Percentiles rank a stretch among this genome's conserved stretches.
These are phyloP conservation scores for Gorsachius goisagi DNA, from an alignment of 2,113 vertebrate genomes.

Conservation along the genomic window DNA sequence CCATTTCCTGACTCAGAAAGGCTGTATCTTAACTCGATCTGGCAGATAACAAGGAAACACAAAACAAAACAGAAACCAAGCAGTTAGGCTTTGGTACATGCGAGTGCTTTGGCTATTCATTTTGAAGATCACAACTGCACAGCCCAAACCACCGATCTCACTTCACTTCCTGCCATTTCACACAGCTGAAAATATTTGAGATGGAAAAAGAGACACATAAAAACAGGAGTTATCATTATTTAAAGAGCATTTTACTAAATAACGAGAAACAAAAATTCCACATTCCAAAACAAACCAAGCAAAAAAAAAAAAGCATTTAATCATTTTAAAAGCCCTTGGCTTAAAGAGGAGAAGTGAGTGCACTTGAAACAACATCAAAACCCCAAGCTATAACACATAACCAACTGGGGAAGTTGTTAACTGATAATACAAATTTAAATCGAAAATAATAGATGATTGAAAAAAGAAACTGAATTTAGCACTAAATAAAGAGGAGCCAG, in stretches of 20 bases:
- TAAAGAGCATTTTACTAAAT: background rate
- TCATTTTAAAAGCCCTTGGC: background rate
- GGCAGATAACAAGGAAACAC: background rate
- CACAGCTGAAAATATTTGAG: background rate
- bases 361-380: background rate
- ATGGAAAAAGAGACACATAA: background rate
- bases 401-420: background rate
- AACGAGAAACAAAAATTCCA: background rate
- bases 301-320: background rate
- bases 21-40: background rate
- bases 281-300: no score
- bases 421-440: background rate
- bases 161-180: background rate
- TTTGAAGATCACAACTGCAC: background rate
- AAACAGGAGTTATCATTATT: background rate
- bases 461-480: background rate
- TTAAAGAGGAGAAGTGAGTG: background rate
- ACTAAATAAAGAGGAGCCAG: background rate
- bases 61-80: background rate
- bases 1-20: background rate
- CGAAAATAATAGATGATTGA: rapidly evolving
- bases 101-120: background rate
- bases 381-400: background rate
- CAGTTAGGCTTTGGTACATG: background rate
- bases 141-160: background rate